These are phyloP conservation scores for Stegophylla sp. DNA, from an alignment of 2,888 invertebrate genomes.

Conservation along the genomic window DNA sequence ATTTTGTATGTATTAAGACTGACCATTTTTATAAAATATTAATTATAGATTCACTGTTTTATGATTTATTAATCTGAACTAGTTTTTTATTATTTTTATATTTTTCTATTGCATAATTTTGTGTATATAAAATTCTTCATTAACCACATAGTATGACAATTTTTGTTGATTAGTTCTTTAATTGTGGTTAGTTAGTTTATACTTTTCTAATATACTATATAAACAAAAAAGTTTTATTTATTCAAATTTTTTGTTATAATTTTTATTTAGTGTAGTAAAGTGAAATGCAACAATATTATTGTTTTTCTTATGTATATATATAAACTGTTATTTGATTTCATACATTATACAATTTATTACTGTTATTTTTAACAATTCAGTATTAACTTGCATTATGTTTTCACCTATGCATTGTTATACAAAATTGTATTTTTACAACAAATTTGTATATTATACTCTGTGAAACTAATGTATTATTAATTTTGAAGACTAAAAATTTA, in stretches of 20 bases:
- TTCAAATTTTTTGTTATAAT: neutral
- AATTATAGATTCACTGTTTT: neutral
- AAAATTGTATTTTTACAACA: neutral
- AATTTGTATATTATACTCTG: neutral
- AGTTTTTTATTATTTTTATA: neutral
- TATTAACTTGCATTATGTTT: neutral
- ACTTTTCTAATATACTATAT: too few species aligned
- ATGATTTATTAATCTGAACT: neutral
- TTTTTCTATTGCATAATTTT: neutral
- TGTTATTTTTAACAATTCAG: neutral
- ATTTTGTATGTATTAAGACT: neutral
- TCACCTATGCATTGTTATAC: neutral
- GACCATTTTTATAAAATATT: neutral
- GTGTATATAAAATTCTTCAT: too few species aligned
- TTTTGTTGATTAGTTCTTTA: neutral
- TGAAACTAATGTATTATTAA: neutral
- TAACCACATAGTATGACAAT: neutral
- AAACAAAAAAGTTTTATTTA: neutral
- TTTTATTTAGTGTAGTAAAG: neutral
- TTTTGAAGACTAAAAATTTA: neutral
- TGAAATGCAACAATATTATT: too few species aligned
- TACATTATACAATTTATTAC: neutral
- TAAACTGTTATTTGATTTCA: neutral
- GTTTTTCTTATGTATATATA: too few species aligned
- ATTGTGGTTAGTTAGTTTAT: neutral